Evolutionary conservation across 2,888 invertebrate species (phyloP).

Genomic region (Eupeodes latifasciatus): DNA sequence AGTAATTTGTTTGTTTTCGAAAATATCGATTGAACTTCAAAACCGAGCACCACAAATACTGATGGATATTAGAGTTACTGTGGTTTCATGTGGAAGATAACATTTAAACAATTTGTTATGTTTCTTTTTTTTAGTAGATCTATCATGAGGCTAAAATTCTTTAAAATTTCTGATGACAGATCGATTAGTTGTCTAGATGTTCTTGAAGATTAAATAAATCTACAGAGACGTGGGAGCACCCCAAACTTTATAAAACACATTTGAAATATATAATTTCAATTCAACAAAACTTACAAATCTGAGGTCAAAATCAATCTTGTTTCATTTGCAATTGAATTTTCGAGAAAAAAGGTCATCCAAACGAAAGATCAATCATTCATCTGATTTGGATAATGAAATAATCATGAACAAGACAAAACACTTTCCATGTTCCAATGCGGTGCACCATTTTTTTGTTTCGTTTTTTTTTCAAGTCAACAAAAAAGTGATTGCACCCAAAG

Average conservation of each 20-base stretch:
- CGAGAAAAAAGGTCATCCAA: conserved; percentile 58
- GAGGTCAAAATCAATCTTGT: conserved; percentile 63
- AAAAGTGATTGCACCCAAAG: conserved; percentile 21
- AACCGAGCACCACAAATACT: too few species aligned
- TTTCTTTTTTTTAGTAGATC: too few species aligned
- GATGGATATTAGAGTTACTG: too few species aligned
- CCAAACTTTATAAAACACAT: conserved; percentile 9
- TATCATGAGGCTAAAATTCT: background rate
- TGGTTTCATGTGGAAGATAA: too few species aligned
- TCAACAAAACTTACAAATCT: conserved; percentile 26
- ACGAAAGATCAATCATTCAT: conserved; percentile 67
- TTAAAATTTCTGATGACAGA: conserved; percentile 57
- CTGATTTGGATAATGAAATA: conserved; percentile 67
- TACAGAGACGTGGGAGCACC: conserved; percentile 43
- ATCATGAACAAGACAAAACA: conserved; percentile 75
- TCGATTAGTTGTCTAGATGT: conserved; percentile 63
- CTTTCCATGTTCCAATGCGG: conserved; percentile 70
- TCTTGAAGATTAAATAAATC: conserved; percentile 14
- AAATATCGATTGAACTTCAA: too few species aligned
- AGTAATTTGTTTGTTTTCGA: too few species aligned
- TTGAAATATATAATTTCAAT: conserved; percentile 22
- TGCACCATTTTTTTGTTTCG: conserved; percentile 51
- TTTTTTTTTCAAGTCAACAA: background rate
- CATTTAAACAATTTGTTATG: too few species aligned
- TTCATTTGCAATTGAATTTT: conserved; percentile 62